A percentile compares a stretch with the other conserved stretches of the same genome.
These are phyloP conservation scores for Oreotragus oreotragus DNA, from an alignment of 2,113 vertebrate genomes.

Conservation along the genomic window DNA sequence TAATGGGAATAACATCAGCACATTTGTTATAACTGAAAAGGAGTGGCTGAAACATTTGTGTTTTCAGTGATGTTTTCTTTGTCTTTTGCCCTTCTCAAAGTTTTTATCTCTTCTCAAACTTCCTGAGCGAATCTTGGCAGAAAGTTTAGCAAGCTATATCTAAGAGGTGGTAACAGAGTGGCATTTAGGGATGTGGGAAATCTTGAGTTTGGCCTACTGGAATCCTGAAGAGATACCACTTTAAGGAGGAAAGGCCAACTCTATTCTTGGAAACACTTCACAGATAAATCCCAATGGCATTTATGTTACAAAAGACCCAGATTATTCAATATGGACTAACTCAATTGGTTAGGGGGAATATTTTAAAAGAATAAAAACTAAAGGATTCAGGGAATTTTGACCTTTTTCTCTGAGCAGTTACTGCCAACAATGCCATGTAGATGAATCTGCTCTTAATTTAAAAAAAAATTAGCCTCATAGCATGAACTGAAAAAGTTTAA, in stretches of 20 bases:
- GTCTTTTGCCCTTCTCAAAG: not conserved
- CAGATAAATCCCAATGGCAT: not conserved
- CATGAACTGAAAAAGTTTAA: slow-evolving; percentile 64
- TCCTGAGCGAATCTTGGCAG: not conserved
- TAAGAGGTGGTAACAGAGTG: not conserved
- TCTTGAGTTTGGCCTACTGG: not conserved
- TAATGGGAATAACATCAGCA: not conserved
- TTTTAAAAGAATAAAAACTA: slow-evolving; percentile 8
- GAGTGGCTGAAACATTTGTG: not conserved
- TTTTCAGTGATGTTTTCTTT: not conserved
- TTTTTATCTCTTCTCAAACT: not conserved
- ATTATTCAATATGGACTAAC: not conserved
- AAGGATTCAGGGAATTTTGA: not conserved
- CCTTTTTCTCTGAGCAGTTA: slow-evolving; percentile 16
- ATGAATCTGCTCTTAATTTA: slow-evolving; percentile 54
- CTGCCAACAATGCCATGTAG: not conserved
- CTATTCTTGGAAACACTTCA: not conserved
- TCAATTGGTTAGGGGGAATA: not conserved
- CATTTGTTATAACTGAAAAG: not conserved
- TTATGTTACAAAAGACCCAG: not conserved
- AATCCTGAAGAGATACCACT: not conserved
- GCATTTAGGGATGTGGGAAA: not conserved
- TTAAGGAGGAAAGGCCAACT: not conserved
- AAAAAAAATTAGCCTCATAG: not conserved
- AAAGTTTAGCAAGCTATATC: not conserved